These are phyloP conservation scores for Lysandra bellargus DNA, from an alignment of 2,888 invertebrate species.

Conservation along the genomic window DNA sequence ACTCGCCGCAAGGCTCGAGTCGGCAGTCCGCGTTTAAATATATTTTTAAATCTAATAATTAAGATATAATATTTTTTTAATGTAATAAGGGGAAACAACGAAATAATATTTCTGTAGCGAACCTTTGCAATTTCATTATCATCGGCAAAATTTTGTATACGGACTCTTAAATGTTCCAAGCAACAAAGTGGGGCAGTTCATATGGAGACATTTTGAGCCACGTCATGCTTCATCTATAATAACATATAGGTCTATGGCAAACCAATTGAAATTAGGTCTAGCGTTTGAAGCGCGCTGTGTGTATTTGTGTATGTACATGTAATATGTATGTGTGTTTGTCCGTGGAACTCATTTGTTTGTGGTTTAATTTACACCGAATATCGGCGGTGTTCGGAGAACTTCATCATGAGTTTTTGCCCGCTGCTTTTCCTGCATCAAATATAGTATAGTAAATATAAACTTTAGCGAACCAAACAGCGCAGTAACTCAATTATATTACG, in stretches of 20 bases:
- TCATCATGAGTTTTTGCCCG: background rate
- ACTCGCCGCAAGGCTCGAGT: too few species aligned
- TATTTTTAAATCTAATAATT: too few species aligned
- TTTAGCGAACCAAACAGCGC: too few species aligned
- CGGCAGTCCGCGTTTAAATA: too few species aligned
- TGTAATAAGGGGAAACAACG: too few species aligned
- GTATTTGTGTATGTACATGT: background rate
- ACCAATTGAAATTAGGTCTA: conserved; percentile 18
- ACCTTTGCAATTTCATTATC: too few species aligned
- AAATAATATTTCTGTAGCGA: too few species aligned
- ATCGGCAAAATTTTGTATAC: too few species aligned
- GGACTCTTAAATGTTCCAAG: background rate
- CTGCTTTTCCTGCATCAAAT: too few species aligned
- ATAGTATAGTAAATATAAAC: too few species aligned
- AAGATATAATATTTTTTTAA: too few species aligned
- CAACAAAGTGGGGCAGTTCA: background rate
- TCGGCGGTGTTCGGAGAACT: conserved; percentile 1
- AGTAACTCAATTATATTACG: too few species aligned
- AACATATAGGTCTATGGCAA: background rate
- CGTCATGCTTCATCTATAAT: background rate
- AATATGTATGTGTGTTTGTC: background rate
- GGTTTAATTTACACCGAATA: conserved; percentile 33
- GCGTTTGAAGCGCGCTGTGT: background rate
- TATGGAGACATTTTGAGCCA: background rate
- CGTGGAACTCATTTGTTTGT: conserved; percentile 33